phyloP scores from a whole-genome alignment of 2,888 invertebrate species.

The Pseudococcus jackbeardsleyi region DNA sequence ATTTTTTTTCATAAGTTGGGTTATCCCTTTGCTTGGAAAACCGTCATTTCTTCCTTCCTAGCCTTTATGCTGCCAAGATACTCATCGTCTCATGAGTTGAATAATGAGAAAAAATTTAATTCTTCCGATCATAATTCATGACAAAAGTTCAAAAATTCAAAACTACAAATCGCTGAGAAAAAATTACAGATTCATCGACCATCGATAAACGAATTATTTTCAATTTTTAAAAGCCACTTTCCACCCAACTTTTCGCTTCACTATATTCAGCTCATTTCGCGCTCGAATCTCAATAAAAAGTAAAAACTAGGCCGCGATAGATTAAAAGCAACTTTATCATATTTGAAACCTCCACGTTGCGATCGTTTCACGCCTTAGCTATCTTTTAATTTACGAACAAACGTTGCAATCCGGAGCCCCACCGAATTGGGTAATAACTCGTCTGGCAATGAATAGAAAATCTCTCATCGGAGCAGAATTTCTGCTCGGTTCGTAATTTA shows the following conservation, averaged over 20 bases:
- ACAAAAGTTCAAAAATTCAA: too few relatives aligned
- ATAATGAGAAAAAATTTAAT: too few relatives aligned
- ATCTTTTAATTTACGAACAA: conserved; percentile 9
- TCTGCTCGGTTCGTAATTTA: not conserved
- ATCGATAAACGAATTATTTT: too few relatives aligned
- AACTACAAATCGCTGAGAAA: too few relatives aligned
- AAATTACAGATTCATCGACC: too few relatives aligned
- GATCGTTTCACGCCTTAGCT: not conserved
- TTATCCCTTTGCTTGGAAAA: too few relatives aligned
- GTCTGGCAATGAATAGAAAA: not conserved
- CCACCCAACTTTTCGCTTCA: not conserved
- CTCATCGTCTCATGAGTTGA: too few relatives aligned
- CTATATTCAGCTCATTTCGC: not conserved
- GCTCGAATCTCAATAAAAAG: not conserved
- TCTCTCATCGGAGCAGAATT: not conserved
- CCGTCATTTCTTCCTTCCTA: too few relatives aligned
- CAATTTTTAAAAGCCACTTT: too few relatives aligned
- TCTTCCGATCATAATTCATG: too few relatives aligned
- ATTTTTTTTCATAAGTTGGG: too few relatives aligned
- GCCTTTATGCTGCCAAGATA: too few relatives aligned
- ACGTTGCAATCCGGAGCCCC: not conserved
- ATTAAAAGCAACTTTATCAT: not conserved
- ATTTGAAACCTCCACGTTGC: not conserved
- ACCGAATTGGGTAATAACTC: not conserved
- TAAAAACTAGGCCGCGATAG: not conserved